Base-by-base conservation (phyloP, 2,113 vertebrate species). In the Actenoides hombroni region DNA sequence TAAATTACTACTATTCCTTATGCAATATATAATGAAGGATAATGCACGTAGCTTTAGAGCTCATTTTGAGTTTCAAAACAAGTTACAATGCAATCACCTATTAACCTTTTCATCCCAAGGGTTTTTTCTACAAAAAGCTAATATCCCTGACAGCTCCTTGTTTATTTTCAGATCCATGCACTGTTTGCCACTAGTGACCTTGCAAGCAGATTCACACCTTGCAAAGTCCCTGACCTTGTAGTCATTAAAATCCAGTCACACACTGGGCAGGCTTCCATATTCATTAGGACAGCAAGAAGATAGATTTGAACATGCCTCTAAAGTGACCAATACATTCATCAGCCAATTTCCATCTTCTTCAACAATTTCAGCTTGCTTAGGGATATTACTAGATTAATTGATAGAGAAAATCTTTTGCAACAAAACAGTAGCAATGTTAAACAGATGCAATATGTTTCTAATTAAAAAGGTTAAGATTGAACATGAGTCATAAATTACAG, bases 201-300 rank as follows among this genome's bases (percentile, higher is more conserved):
- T 98, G 95, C 88, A 95, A 97, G 92, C 94, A 96, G 92, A 96
- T 97, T 94, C 94, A 73, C 92, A 97, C 91, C 95, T 97, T 92
- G 96, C 85, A 82, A 94, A 97, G 86, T 95, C 92, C 95, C 94
- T 98, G 96, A 98, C 94, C 94, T 96, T 96, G 91, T 91, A 96
- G 90, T 98, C 96, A 97, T 98, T 98, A 97, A 98, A 98, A 98
- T 96, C 94, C 95, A 98, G 95, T 98, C 97, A 98, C 96, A 97
- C 91, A 79, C 71, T 89, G 94, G 95, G 91, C 94, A 96, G 91
- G 75, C 74, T 97, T 97, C 97, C 96, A 97, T 97, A 96, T 97
- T 98, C 97, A 97, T 98, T 97, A 98, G 95, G 91, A 97, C 76
- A 96, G 87, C 80, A 96, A 96, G 93, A 98, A 98, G 97, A 97